Base-by-base conservation (phyloP, 2,888 invertebrate species). In the Noctua janthina region DNA sequence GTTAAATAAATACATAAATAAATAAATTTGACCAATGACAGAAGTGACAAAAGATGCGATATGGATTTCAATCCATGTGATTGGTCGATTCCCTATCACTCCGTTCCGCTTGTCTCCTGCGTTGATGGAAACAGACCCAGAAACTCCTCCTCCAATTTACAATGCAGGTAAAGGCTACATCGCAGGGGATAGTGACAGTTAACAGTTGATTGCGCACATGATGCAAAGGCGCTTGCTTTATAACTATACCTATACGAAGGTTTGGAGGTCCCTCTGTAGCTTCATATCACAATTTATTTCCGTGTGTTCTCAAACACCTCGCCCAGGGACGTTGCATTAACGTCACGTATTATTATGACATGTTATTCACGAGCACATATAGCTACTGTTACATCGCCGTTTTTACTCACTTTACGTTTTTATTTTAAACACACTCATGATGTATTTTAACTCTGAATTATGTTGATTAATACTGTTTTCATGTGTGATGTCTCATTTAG, bases 301-400 rank as follows among this genome's bases (percentile, higher is more conserved):
- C 29, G 46, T 88, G 46, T 88, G 56, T 83, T 76, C 46, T 7
- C 43, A 13, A 15, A 6, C 2, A 13, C 71, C n/a, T 68, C 88
- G 78, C 56, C 75, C 35, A 73, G 83, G 62, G 79, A 81, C 62
- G 74, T 69, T 46, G 68, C 70, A 80, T 80, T 85, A 69, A 74
- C 74, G 77, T 87, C 81, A 77, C 49, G 51, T 88, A 75, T 66
- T 83, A 85, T 85, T 84, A 84, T 83, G 82, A 79, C 80, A 87
- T 72, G 82, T 79, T 87, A 68, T 81, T 87, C 87, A 79, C 72
- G 73, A 81, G 72, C 46, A 75, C 46, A 75, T 66, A 77, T 10
- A 29, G 51, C 29, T 67, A 79, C 75, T 39, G 29, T 59, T 62
- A 79, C 29, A 29, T n/a, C 35, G 35, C 70, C 39, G 46, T 49